Evolutionary conservation across 2,888 invertebrate genomes (phyloP).

Genomic region (Ectemnius lituratus): DNA sequence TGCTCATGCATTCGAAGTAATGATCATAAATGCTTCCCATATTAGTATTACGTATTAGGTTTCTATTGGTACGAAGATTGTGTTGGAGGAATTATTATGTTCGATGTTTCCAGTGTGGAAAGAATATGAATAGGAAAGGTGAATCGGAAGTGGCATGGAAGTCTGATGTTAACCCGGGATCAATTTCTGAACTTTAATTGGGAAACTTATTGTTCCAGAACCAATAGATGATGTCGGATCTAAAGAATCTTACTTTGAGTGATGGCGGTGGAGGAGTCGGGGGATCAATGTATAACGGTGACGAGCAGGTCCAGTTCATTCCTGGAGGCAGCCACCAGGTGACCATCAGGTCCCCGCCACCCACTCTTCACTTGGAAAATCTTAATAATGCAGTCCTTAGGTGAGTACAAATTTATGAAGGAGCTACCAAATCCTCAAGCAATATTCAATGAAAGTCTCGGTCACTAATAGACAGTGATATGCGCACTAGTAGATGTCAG

Average conservation of each 20-base stretch:
- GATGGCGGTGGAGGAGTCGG: constrained; percentile 50
- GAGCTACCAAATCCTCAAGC: background rate
- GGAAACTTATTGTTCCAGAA: constrained; percentile 37
- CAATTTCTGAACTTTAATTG: constrained; percentile 2
- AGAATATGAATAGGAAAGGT: background rate
- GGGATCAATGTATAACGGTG: constrained; percentile 71
- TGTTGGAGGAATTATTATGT: too few relatives aligned
- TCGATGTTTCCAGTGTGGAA: background rate
- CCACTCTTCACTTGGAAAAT: constrained; percentile 79
- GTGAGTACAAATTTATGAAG: constrained; percentile 75
- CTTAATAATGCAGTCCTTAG: constrained; percentile 84
- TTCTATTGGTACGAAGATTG: background rate
- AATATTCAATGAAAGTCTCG: background rate
- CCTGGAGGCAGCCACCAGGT: constrained; percentile 74
- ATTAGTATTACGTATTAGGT: background rate
- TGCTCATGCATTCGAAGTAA: too few relatives aligned
- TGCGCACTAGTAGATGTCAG: background rate
- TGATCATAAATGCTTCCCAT: too few relatives aligned
- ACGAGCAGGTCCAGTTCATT: constrained; percentile 75
- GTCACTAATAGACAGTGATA: background rate
- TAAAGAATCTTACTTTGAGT: constrained; percentile 71
- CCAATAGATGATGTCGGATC: constrained; percentile 70
- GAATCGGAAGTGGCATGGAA: too few relatives aligned
- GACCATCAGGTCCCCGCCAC: constrained; percentile 77
- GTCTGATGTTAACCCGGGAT: too few relatives aligned